phyloP scores from a whole-genome alignment of 2,888 invertebrate species.

The Lacanobia wlatinum region DNA sequence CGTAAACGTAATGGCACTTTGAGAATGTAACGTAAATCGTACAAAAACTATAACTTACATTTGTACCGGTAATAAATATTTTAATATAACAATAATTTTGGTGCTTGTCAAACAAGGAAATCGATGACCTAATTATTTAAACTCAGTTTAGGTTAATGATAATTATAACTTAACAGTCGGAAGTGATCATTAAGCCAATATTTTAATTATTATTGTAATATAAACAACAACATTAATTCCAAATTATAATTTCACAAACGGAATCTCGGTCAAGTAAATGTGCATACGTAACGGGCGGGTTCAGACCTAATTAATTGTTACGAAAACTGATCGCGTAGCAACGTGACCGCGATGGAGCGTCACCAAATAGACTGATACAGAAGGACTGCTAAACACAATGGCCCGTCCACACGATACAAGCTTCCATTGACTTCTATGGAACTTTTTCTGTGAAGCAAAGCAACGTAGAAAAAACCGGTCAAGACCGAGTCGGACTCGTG shows the following conservation, averaged over 20 bases:
- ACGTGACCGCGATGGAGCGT: conserved; percentile 41
- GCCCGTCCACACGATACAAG: not conserved
- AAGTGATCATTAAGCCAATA: not conserved
- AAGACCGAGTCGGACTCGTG: too few relatives aligned
- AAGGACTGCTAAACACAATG: conserved; percentile 28
- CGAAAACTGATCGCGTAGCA: conserved; percentile 49
- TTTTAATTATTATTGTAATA: not conserved
- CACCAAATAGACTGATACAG: conserved; percentile 25
- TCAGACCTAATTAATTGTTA: conserved; percentile 59
- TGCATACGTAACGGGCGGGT: conserved; percentile 53
- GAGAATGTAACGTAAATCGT: not conserved
- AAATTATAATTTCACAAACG: conserved; percentile 46
- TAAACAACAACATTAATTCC: conserved; percentile 6
- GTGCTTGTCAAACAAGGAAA: not conserved
- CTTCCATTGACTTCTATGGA: too few relatives aligned
- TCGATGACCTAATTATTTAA: conserved; percentile 1
- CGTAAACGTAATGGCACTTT: conserved; percentile 4
- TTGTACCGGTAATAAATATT: not conserved
- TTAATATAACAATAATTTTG: not conserved
- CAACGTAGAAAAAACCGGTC: too few relatives aligned
- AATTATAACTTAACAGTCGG: not conserved
- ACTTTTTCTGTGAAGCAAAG: too few relatives aligned
- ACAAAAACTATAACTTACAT: not conserved
- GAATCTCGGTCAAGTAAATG: conserved; percentile 54
- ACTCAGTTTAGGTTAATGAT: not conserved